Conservation (phyloP, 2,797 vertebrate species). For the Pseudochirops cupreus region DNA sequence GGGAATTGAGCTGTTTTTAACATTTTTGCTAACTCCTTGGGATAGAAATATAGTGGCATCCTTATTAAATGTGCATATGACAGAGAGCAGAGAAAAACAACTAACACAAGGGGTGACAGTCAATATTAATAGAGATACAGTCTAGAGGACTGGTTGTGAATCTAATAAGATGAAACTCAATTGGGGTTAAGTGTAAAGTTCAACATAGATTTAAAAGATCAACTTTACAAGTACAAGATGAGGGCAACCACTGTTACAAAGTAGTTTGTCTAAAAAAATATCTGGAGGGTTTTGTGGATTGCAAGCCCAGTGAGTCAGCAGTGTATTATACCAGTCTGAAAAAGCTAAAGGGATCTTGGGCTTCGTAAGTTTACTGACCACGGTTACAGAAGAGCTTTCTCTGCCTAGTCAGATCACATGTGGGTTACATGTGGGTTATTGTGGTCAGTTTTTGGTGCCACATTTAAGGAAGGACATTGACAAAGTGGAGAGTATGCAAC, state of each 20-base stretch:
- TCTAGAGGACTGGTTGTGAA: not conserved
- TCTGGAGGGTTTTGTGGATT: not conserved
- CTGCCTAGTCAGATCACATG: not conserved
- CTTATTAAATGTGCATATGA: not conserved
- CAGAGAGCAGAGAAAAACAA: not conserved
- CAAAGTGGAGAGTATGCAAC: not conserved
- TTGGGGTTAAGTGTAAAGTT: not conserved
- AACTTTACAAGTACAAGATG: not conserved
- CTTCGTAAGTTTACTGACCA: not conserved
- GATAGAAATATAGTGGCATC: not conserved
- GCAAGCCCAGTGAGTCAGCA: not conserved
- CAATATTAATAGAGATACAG: not conserved
- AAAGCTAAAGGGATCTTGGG: not conserved
- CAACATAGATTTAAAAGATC: not conserved
- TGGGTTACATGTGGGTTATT: not conserved
- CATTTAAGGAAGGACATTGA: not conserved
- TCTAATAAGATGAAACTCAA: not conserved
- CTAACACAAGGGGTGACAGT: not conserved
- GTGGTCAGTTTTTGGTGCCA: not conserved
- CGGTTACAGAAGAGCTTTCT: not conserved
- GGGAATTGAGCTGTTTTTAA: not conserved
- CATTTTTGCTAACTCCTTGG: not conserved
- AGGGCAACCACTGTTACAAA: not conserved
- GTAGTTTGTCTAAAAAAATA: not conserved
- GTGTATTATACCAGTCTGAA: not conserved